Base-by-base conservation (phyloP, 2,113 vertebrate species). In the Echinops telfairi region DNA sequence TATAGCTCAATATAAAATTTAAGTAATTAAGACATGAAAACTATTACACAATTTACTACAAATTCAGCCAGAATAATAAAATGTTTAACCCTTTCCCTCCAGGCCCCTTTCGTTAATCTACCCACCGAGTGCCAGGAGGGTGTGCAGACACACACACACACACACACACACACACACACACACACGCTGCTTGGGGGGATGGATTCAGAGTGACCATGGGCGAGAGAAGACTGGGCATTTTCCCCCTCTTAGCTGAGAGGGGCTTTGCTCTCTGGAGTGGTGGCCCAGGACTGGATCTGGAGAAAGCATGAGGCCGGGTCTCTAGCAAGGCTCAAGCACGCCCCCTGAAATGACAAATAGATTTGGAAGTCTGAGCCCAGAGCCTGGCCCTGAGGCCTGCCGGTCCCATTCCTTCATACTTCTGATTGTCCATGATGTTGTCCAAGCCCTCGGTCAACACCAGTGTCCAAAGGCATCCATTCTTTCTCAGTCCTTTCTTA, bases 1-100 rank as follows among this genome's bases (percentile, higher is more conserved):
- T 98, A 97, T 98, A 97, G 98, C 98, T 98, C 98, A 98, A 98
- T 98, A 98, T 98, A 98, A 98, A 98, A 98, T 98, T 98, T 98
- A 98, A 98, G 98, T 98, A 98, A 98, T 98, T 98, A 98, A 98
- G 98, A 98, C 98, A 98, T 98, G 98, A 98, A 98, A 98, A 98
- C 98, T 98, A 98, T 98, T 98, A 98, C 97, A 98, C 98, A 98
- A 98, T 98, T 98, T 98, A 98, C 98, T 97, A 97, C 97, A 94
- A 97, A 98, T 97, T 97, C 94, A 88, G 96, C 83, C 91, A 95
- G 98, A 98, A 98, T 98, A 98, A 98, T 98, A 98, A 98, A 97
- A 97, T 57, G 58, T 90, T 98, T 98, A 98, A 98, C 98, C 73
- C 93, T 95, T 97, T 97, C 82, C 40, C 9, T 76, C 86, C 95